Evolutionary conservation across 1,140 invertebrate species (phyloP).

Genomic region (Drosophila yakuba): DNA sequence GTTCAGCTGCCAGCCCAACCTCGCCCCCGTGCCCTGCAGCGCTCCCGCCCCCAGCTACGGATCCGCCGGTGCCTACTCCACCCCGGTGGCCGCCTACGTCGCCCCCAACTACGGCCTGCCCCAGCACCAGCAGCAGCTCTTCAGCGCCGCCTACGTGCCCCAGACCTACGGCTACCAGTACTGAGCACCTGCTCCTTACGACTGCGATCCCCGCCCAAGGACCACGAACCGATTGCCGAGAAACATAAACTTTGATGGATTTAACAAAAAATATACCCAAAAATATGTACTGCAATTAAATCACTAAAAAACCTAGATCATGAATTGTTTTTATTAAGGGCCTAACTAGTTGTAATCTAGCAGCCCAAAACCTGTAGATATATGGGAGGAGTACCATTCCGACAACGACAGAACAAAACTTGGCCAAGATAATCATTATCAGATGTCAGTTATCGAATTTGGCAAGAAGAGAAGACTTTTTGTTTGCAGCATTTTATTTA

Average conservation of each 20-base stretch:
- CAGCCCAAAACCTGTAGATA: too few species aligned
- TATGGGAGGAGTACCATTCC: too few species aligned
- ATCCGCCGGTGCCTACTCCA: constrained; percentile 72
- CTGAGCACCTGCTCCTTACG: constrained; percentile 12
- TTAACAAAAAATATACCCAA: constrained; percentile 39
- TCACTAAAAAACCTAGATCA: constrained; percentile 8
- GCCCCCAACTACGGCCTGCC: constrained; percentile 65
- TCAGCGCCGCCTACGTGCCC: constrained; percentile 50
- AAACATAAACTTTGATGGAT: constrained; percentile 19
- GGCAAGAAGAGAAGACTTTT: too few species aligned
- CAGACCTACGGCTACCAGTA: constrained; percentile 60
- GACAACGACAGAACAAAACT: too few species aligned
- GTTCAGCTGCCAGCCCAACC: constrained; percentile 80
- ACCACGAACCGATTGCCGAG: constrained; percentile 27
- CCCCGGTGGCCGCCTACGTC: constrained; percentile 60
- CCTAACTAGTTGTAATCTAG: too few species aligned
- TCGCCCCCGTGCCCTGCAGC: constrained; percentile 74
- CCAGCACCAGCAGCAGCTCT: constrained; percentile 67
- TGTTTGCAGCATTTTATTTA: too few species aligned
- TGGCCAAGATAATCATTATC: too few species aligned
- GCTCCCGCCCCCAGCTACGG: constrained; percentile 65
- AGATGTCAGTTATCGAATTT: too few species aligned
- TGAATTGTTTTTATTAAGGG: neutral
- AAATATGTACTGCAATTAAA: constrained; percentile 56
- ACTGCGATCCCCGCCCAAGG: constrained; percentile 5